phyloP scores from a whole-genome alignment of 2,888 invertebrate species.

The Spialia ferax region DNA sequence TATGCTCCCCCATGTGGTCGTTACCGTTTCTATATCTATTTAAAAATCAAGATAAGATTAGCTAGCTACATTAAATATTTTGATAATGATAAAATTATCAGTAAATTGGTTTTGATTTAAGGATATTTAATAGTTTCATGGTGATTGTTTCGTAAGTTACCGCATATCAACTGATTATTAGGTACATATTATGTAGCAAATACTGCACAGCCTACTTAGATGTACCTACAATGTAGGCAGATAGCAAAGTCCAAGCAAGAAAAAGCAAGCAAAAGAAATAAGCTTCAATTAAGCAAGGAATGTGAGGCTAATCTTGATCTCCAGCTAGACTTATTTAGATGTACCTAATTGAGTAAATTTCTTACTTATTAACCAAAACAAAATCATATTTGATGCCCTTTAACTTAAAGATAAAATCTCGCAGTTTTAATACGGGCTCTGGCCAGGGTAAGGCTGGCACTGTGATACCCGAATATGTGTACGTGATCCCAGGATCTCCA shows the following conservation, averaged over 20 bases:
- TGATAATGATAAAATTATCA: neutral
- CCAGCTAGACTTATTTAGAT: too few species aligned
- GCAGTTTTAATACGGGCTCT: constrained; percentile 75
- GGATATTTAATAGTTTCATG: neutral
- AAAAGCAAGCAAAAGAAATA: neutral
- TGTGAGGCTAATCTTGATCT: too few species aligned
- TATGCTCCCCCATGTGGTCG: constrained; percentile 91
- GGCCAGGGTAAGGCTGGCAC: constrained; percentile 89
- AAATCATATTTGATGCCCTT: constrained; percentile 89
- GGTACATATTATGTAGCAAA: too few species aligned
- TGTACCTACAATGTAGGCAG: too few species aligned
- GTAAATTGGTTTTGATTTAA: neutral
- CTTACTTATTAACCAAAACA: constrained; percentile 89
- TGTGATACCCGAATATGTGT: constrained; percentile 88
- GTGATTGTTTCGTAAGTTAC: neutral
- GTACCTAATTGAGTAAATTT: neutral
- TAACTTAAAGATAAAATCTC: constrained; percentile 78
- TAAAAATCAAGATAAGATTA: constrained; percentile 24
- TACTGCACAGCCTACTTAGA: too few species aligned
- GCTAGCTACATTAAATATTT: neutral
- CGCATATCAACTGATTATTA: neutral
- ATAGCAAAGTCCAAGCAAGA: neutral
- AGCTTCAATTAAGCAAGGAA: neutral
- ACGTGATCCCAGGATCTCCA: constrained; percentile 88
- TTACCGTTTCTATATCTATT: constrained; percentile 88